A percentile compares a stretch with the other conserved stretches of the same genome.
These are phyloP conservation scores for Trypoxylon attenuatum DNA, from an alignment of 2,888 invertebrate species.

Conservation along the genomic window DNA sequence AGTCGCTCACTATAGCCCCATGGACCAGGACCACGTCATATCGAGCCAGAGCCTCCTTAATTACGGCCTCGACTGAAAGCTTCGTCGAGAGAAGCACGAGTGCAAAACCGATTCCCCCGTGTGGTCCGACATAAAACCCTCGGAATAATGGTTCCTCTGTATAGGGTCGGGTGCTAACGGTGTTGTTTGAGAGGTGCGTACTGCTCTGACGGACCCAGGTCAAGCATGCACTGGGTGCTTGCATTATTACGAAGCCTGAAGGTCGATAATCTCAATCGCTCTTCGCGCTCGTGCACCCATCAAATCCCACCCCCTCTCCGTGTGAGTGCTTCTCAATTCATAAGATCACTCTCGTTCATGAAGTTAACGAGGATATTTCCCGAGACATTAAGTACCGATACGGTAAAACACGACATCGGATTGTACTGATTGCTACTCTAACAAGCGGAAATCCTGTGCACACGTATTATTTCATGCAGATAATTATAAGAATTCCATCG, in stretches of 20 bases:
- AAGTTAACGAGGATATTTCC: no score
- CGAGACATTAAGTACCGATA: no score
- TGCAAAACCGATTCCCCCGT: constrained; percentile 36
- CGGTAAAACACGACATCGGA: no score
- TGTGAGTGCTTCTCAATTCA: no score
- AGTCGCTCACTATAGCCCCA: constrained; percentile 35
- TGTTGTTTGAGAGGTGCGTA: constrained; percentile 30
- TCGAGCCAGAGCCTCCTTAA: constrained; percentile 56
- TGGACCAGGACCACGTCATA: constrained; percentile 40
- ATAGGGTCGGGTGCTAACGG: constrained; percentile 38
- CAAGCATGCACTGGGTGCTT: constrained; percentile 13
- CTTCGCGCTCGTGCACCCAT: constrained; percentile 24
- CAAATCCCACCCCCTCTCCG: no score
- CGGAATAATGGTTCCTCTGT: constrained; percentile 40
- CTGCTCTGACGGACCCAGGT: constrained; percentile 6
- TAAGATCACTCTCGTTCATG: no score
- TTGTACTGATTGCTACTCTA: no score
- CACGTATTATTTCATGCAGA: no score
- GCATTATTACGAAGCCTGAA: constrained; percentile 31
- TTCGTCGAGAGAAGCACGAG: constrained; percentile 20
- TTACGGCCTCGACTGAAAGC: constrained; percentile 48
- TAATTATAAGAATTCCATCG: no score
- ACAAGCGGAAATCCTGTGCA: no score
- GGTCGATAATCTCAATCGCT: constrained; percentile 36
- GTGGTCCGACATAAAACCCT: constrained; percentile 43